These are phyloP conservation scores for Blastobasis lacticolella DNA, from an alignment of 2,888 invertebrate species.

Conservation along the genomic window DNA sequence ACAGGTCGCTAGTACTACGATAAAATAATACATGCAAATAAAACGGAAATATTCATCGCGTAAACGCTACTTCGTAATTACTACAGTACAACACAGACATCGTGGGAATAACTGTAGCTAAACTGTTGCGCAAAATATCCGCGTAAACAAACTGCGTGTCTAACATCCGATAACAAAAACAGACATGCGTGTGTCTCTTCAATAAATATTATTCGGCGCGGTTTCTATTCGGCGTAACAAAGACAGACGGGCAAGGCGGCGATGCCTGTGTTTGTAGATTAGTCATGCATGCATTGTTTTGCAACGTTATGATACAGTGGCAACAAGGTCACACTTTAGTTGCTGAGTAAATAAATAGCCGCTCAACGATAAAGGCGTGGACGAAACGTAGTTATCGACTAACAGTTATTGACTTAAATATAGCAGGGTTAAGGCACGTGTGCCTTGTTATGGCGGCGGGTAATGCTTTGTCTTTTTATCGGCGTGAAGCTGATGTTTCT, in stretches of 20 bases:
- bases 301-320: constrained; percentile 12
- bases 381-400: neutral
- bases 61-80: too few species aligned
- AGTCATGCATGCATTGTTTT: constrained; percentile 26
- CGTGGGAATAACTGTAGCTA: too few species aligned
- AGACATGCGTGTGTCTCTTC: too few species aligned
- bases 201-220: too few species aligned
- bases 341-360: neutral
- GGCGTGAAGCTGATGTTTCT: too few species aligned
- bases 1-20: too few species aligned
- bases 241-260: too few species aligned
- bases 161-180: too few species aligned
- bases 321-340: constrained; percentile 19
- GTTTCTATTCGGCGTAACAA: too few species aligned
- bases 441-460: constrained; percentile 1
- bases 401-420: neutral
- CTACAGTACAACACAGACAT: too few species aligned
- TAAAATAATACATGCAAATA: too few species aligned
- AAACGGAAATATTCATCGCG: too few species aligned
- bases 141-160: neutral
- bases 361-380: neutral
- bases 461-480: neutral
- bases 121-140: neutral
- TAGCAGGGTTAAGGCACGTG: neutral
- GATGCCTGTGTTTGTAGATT: constrained; percentile 4